Conservation (phyloP, 2,797 vertebrate species). For the Urocyon cinereoargenteus region DNA sequence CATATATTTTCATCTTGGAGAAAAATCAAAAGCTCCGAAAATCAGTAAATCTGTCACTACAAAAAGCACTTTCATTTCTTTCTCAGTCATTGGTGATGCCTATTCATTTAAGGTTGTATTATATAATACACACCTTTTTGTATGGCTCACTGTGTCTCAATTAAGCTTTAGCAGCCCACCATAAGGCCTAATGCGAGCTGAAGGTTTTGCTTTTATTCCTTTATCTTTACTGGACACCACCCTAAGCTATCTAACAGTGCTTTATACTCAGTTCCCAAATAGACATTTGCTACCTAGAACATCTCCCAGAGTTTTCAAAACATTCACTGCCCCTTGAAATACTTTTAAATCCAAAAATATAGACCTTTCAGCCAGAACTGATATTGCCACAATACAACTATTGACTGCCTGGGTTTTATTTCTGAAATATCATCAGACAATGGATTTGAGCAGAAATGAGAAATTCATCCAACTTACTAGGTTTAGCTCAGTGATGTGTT, state of each 20-base stretch:
- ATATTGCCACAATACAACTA: background rate
- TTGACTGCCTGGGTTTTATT: background rate
- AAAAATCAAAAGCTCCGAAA: constrained; percentile 59
- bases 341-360: constrained; percentile 74
- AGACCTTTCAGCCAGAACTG: constrained; percentile 74
- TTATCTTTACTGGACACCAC: constrained; percentile 76
- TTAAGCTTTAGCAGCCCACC: constrained; percentile 81
- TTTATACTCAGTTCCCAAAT: constrained; percentile 77
- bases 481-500: constrained; percentile 28
- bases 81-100: background rate
- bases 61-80: constrained; percentile 63
- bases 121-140: constrained; percentile 62
- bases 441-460: constrained; percentile 67
- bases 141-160: constrained; percentile 75
- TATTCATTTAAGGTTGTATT: constrained; percentile 36
- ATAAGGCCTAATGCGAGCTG: constrained; percentile 79
- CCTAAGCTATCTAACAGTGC: constrained; percentile 73
- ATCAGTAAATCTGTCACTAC: constrained; percentile 15
- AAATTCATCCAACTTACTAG: constrained; percentile 13
- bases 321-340: constrained; percentile 69
- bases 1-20: constrained; percentile 17
- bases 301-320: constrained; percentile 78
- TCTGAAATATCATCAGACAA: constrained; percentile 69
- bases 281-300: constrained; percentile 82
- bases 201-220: constrained; percentile 84